Base-by-base conservation (phyloP, 2,797 vertebrate genomes). In the Microcaecilia unicolor region DNA sequence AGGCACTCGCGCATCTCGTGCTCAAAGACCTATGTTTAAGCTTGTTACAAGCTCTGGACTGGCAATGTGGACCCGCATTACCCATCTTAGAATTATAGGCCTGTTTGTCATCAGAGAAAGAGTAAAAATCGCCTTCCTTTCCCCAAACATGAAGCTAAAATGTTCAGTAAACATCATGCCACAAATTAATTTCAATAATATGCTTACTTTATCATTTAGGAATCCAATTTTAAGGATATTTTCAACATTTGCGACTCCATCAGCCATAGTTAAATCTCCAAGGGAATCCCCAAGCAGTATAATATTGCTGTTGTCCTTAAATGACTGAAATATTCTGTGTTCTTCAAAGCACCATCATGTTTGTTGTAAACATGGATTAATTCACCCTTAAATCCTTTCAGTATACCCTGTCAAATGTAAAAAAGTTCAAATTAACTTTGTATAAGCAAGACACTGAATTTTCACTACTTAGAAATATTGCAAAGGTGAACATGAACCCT, bases 331-430 rank as follows among this genome's bases (percentile, higher is more conserved):
- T 97, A 98, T 14, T 93, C 91, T 0, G 91, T 94, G 59, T 86
- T 94, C 55, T 82, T 78, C 72, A 99, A 83, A 41, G 94, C 93
- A 10, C 93, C 88, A 4, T 97, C 89, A 7, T 95, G 93, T 54
- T 99, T 99, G 81, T 99, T 99, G 76, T 93, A 99, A 42, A 98
- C 90, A 13, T 99, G 93, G 76, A 99, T 96, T 39, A 99, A 62
- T 47, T 99, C 94, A 22, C 94, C 95, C 70, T 97, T 98, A 74
- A 98, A 99, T 33, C 93, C 95, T 64, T 60, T 89, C 54, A 98
- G 53, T 39, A 96, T 34, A 3, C 95, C 94, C 95, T 98, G 39
- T 60, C 15, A 39, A 57, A 44, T 25, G 4, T 4, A 8, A 27
- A n/a, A n/a, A 35, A n/a, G n/a, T n/a, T n/a, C n/a, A n/a, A n/a